A percentile compares a stretch with the other conserved stretches of the same genome.
Conservation (phyloP, 2,797 vertebrate species). For the Catharus ustulatus region DNA sequence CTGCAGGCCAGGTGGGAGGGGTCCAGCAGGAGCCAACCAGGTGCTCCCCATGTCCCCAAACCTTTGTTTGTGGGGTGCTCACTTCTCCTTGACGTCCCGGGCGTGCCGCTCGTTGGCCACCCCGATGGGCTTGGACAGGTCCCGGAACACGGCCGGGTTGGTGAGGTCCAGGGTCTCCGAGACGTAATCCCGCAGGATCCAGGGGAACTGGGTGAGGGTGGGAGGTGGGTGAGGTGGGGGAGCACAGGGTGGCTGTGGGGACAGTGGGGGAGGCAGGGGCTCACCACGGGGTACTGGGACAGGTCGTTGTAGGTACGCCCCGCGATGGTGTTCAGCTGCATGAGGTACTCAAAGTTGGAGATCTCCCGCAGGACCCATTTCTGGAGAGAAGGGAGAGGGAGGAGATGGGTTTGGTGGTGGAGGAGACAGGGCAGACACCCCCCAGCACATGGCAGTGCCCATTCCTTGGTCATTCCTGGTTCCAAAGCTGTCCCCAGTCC, state of each 20-base stretch:
- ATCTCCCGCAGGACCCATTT: slow-evolving; percentile 97
- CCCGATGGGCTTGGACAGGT: slow-evolving; percentile 95
- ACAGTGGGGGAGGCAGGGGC: background rate
- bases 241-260: fast-evolving
- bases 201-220: slow-evolving; percentile 84
- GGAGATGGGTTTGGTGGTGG: background rate
- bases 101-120: slow-evolving; percentile 93
- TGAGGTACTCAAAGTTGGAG: slow-evolving; percentile 98
- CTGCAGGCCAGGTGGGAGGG: slow-evolving; percentile 55
- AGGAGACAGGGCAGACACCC: background rate
- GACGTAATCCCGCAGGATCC: slow-evolving; percentile 92
- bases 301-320: slow-evolving; percentile 97
- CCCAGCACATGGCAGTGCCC: fast-evolving
- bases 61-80: slow-evolving; percentile 9
- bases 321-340: slow-evolving; percentile 96
- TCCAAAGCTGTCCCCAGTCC: background rate
- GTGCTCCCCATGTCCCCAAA: fast-evolving
- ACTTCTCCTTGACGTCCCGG: slow-evolving; percentile 94
- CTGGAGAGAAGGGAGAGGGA: slow-evolving; percentile 68
- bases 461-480: fast-evolving
- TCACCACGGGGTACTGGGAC: slow-evolving; percentile 97
- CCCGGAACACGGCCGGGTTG: slow-evolving; percentile 88
- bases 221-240: background rate
- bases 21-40: background rate
- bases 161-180: slow-evolving; percentile 88